Evolutionary conservation across 2,888 invertebrate genomes (phyloP).

Genomic region (Brachycybe producta): DNA sequence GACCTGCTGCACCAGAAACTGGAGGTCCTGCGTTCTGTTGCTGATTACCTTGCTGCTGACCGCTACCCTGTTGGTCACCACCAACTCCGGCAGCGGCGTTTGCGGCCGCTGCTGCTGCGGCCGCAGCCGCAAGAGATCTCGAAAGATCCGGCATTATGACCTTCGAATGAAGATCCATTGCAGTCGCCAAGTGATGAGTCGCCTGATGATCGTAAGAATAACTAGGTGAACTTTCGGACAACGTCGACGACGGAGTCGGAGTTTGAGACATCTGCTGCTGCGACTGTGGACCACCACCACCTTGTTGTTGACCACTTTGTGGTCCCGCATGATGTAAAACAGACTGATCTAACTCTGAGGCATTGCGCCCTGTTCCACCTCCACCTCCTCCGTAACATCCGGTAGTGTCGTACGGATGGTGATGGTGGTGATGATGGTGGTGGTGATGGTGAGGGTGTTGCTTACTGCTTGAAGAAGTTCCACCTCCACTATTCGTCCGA

Average conservation of each 20-base stretch:
- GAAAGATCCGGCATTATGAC: conserved; percentile 14
- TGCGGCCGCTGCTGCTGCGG: conserved; percentile 11
- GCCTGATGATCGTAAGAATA: conserved; percentile 12
- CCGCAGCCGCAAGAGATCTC: conserved; percentile 11
- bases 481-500: conserved; percentile 18
- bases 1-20: conserved; percentile 2
- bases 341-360: conserved; percentile 15
- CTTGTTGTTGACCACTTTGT: conserved; percentile 5
- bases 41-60: conserved; percentile 3
- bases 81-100: not conserved
- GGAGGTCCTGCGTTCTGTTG: conserved; percentile 5
- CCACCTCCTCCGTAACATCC: conserved; percentile 11
- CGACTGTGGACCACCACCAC: not conserved
- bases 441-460: conserved; percentile 12
- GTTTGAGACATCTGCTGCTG: conserved; percentile 17
- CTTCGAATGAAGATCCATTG: conserved; percentile 18
- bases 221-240: conserved; percentile 16
- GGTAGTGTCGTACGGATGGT: conserved; percentile 11
- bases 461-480: conserved; percentile 4
- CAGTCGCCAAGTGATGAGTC: conserved; percentile 11
- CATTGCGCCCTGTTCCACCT: conserved; percentile 17
- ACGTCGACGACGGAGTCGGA: conserved; percentile 15
- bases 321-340: conserved; percentile 1
- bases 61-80: conserved; percentile 1
- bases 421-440: conserved; percentile 16